These are phyloP conservation scores for Gopherus flavomarginatus DNA, from an alignment of 2,113 vertebrate species.

Conservation along the genomic window DNA sequence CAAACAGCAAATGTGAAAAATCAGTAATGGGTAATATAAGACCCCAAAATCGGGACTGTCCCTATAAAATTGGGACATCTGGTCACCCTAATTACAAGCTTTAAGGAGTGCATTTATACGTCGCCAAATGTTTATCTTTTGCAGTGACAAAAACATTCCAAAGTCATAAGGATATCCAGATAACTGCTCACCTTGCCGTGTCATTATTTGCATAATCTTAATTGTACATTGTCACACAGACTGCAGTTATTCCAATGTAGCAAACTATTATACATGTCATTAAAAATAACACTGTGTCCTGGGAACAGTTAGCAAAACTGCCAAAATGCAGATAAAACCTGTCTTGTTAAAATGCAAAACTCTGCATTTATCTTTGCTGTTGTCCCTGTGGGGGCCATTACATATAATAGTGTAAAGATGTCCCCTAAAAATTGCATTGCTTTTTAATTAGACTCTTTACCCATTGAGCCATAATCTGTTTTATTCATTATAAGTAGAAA, in stretches of 20 bases:
- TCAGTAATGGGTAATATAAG: too few relatives aligned
- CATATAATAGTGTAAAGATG: slow-evolving; percentile 65
- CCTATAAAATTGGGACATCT: too few relatives aligned
- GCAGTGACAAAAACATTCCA: neutral
- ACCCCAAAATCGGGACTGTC: too few relatives aligned
- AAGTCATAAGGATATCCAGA: neutral
- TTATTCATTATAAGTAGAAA: slow-evolving; percentile 67
- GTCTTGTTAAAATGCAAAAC: slow-evolving; percentile 64
- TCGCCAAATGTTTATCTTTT: neutral
- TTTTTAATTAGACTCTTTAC: slow-evolving; percentile 70
- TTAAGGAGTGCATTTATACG: neutral
- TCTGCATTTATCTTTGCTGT: slow-evolving; percentile 57
- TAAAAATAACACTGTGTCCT: slow-evolving; percentile 59
- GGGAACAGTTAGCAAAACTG: slow-evolving; percentile 70
- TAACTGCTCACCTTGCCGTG: neutral
- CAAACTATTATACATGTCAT: slow-evolving; percentile 38
- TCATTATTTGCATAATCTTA: slow-evolving; percentile 45
- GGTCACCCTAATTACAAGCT: too few relatives aligned
- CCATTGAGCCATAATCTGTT: slow-evolving; percentile 36
- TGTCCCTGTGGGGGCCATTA: slow-evolving; percentile 56
- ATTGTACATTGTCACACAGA: slow-evolving; percentile 20
- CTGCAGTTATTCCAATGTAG: slow-evolving; percentile 35
- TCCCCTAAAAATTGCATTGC: slow-evolving; percentile 60
- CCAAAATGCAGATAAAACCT: slow-evolving; percentile 64
- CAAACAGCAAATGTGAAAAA: too few relatives aligned